These are phyloP conservation scores for Anastrepha ludens DNA, from an alignment of 1,140 invertebrate species.

Conservation along the genomic window DNA sequence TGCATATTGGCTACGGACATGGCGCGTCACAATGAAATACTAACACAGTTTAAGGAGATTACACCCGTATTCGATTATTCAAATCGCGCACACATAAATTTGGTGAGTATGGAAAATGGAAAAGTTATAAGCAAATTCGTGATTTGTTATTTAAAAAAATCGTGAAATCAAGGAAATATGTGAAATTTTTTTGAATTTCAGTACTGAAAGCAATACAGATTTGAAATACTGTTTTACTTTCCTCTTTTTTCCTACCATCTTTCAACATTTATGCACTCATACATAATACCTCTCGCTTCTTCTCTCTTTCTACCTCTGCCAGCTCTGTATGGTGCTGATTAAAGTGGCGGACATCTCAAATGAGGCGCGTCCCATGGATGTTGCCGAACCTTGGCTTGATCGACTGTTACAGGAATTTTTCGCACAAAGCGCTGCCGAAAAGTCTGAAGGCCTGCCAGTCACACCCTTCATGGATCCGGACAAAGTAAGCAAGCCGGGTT, in stretches of 20 bases:
- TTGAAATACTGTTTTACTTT: not conserved
- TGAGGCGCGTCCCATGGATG: conserved; percentile 88
- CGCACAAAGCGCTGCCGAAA: conserved; percentile 89
- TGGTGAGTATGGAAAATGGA: conserved; percentile 77
- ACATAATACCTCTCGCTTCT: not conserved
- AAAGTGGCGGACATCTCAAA: conserved; percentile 93
- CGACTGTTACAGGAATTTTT: conserved; percentile 87
- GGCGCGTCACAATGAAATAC: conserved; percentile 91
- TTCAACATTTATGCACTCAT: too few species aligned
- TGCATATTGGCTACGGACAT: conserved; percentile 92
- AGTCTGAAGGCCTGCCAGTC: conserved; percentile 88
- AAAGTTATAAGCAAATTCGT: not conserved
- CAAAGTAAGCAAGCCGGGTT: conserved; percentile 90
- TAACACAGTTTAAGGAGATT: conserved; percentile 84
- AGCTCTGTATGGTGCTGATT: conserved; percentile 90
- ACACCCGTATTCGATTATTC: conserved; percentile 84
- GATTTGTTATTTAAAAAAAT: too few species aligned
- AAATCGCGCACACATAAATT: conserved; percentile 85
- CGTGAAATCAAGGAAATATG: too few species aligned
- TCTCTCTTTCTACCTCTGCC: not conserved
- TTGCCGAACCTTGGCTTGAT: conserved; percentile 90
- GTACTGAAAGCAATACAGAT: too few species aligned
- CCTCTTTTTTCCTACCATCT: not conserved
- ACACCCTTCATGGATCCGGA: conserved; percentile 94
- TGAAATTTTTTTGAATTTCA: too few species aligned